A percentile compares a stretch with the other conserved stretches of the same genome.
Conservation (phyloP, 2,113 vertebrate species). For the Saguinus imperator region DNA sequence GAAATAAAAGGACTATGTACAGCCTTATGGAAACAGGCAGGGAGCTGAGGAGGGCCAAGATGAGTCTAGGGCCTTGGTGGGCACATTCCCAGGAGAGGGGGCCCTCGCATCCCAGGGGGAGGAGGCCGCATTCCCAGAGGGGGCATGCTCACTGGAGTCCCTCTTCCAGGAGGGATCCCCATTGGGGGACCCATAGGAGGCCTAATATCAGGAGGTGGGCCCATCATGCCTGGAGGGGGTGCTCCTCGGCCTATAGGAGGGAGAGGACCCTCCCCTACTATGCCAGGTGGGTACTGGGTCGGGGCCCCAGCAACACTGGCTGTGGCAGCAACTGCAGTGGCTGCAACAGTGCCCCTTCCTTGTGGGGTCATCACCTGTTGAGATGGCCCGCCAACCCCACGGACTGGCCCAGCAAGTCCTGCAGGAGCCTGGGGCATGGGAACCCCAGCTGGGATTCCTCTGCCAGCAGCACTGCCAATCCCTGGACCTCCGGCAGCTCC, state of each 20-base stretch:
- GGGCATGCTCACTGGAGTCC: constrained; percentile 98
- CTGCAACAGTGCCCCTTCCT: constrained; percentile 93
- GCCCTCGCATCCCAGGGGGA: constrained; percentile 97
- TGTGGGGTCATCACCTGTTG: constrained; percentile 99
- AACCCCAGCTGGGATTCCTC: constrained; percentile 95
- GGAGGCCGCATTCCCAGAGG: constrained; percentile 98
- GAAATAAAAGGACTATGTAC: constrained; percentile 71
- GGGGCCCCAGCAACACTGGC: constrained; percentile 97
- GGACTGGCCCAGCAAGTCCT: constrained; percentile 95
- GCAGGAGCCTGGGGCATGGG: constrained; percentile 98
- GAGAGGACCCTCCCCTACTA: constrained; percentile 85
- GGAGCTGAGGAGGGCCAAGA: constrained; percentile 61
- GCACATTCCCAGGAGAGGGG: constrained; percentile 94
- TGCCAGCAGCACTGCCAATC: constrained; percentile 95
- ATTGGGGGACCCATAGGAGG: constrained; percentile 98
- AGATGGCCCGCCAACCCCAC: constrained; percentile 97
- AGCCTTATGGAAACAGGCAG: constrained; percentile 59
- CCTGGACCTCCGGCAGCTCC: constrained; percentile 97
- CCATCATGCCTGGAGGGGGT: constrained; percentile 99
- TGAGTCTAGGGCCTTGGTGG: constrained; percentile 91
- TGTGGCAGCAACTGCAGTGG: constrained; percentile 86
- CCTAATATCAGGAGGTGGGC: constrained; percentile 97
- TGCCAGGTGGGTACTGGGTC: constrained; percentile 94
- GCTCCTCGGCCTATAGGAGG: constrained; percentile 97
- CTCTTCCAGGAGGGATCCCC: constrained; percentile 96